phyloP scores from a whole-genome alignment of 2,888 invertebrate species.

The Rosalia funebris region DNA sequence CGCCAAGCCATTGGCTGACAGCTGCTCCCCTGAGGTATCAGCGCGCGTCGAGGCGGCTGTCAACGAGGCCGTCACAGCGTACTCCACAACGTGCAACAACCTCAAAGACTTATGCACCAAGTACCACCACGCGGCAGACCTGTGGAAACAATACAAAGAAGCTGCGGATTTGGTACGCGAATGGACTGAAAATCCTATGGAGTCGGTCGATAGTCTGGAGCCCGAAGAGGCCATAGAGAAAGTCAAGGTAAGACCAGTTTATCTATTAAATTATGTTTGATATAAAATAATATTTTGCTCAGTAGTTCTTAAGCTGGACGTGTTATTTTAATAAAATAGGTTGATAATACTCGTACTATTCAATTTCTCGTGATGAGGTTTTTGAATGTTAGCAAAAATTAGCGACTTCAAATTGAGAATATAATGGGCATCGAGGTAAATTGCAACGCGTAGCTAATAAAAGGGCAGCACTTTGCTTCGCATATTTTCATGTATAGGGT shows the following conservation, averaged over 20 bases:
- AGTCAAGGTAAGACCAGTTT: constrained; percentile 70
- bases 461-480: too few species aligned
- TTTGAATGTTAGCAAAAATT: too few species aligned
- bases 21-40: constrained; percentile 76
- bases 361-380: too few species aligned
- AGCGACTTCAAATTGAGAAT: too few species aligned
- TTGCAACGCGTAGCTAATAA: too few species aligned
- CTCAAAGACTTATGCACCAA: constrained; percentile 79
- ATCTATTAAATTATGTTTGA: too few species aligned
- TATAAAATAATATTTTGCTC: too few species aligned
- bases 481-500: too few species aligned
- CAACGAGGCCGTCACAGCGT: constrained; percentile 81
- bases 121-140: constrained; percentile 83
- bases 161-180: constrained; percentile 80
- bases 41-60: constrained; percentile 79
- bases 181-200: constrained; percentile 82
- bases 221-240: constrained; percentile 77
- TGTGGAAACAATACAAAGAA: constrained; percentile 84
- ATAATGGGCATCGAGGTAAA: too few species aligned
- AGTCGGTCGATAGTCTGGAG: constrained; percentile 74
- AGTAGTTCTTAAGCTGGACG: too few species aligned
- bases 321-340: too few species aligned
- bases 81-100: constrained; percentile 82
- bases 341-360: too few species aligned
- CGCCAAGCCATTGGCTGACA: constrained; percentile 77